Evolutionary conservation across 2,888 invertebrate species (phyloP), one percentile per base, ranked within the genome.

Genomic region (Polymixis flavicincta): DNA sequence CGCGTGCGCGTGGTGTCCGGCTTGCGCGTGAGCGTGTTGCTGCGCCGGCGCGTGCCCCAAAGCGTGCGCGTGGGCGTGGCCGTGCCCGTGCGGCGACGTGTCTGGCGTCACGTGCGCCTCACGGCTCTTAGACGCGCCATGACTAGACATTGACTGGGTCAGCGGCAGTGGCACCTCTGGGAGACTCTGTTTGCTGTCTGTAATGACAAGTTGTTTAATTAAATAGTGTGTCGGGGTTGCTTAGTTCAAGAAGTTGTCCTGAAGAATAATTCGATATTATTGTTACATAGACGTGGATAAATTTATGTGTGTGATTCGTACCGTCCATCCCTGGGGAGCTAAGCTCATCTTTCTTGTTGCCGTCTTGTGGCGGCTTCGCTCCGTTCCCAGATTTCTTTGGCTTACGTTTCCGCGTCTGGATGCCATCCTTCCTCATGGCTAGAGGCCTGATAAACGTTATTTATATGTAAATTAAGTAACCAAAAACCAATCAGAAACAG

Each of bases 341-440:
- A 87, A 94, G 95, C 1, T 93, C 96, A 71, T 96, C 96, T 78
- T 96, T 96, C 89, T 96, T 96, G 84, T 87, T 84, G 32, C 93
- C 90, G 28, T 96, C 96, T 67, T 93, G 93, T 28, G 93, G 88
- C 0, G 95, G 93, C 74, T 95, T 95, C 63, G 93, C 90, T 60
- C 97, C 97, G 86, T 95, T 96, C 64, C 97, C 97, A 17, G 98
- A 97, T 92, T 98, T 98, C 93, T 98, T 98, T 79, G 98, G 98
- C 92, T 99, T 99, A 71, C 99, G 97, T 94, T 99, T 99, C 85
- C 99, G 97, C 60, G 99, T 99, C 95, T 99, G 99, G 83, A 99
- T 99, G 74, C 99, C 99, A 91, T 99, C 99, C 93, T 99, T 99
- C 85, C 99, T 97, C 99, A 99, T 99, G 32, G 99, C 98, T 90